phyloP scores from a whole-genome alignment of 2,888 invertebrate genomes.

The Cancer borealis region DNA sequence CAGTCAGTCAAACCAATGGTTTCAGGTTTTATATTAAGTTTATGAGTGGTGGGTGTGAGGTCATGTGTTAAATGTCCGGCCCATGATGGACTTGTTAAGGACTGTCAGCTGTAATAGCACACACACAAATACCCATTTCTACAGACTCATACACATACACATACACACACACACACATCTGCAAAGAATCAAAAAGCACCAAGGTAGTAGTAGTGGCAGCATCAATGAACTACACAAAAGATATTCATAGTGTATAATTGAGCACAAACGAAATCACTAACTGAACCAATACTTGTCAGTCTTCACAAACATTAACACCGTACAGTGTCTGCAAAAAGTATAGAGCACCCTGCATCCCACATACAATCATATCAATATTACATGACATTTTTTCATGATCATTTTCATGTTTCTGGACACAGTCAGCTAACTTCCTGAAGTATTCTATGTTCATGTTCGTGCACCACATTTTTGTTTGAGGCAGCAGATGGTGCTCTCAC shows the following conservation, averaged over 20 bases:
- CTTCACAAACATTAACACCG: not conserved
- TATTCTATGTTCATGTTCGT: too few species aligned
- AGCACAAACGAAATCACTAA: slow-evolving; percentile 29
- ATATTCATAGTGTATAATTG: not conserved
- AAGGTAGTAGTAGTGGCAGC: slow-evolving; percentile 1
- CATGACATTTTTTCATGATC: too few species aligned
- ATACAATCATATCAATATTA: too few species aligned
- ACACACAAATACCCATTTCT: not conserved
- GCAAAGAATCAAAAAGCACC: not conserved
- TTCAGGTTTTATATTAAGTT: not conserved
- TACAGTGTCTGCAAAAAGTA: not conserved
- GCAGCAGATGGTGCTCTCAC: too few species aligned
- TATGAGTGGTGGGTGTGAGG: not conserved
- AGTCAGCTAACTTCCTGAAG: too few species aligned
- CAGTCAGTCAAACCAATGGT: not conserved
- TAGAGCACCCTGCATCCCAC: too few species aligned
- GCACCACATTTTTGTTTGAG: too few species aligned
- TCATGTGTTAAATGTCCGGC: not conserved
- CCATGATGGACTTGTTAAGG: not conserved
- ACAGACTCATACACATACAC: not conserved
- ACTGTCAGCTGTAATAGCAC: not conserved
- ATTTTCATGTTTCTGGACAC: too few species aligned
- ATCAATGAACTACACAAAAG: slow-evolving; percentile 7
- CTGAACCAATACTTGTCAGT: not conserved
- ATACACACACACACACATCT: not conserved